phyloP scores from a whole-genome alignment of 2,888 invertebrate species.

The Catocala sponsa region DNA sequence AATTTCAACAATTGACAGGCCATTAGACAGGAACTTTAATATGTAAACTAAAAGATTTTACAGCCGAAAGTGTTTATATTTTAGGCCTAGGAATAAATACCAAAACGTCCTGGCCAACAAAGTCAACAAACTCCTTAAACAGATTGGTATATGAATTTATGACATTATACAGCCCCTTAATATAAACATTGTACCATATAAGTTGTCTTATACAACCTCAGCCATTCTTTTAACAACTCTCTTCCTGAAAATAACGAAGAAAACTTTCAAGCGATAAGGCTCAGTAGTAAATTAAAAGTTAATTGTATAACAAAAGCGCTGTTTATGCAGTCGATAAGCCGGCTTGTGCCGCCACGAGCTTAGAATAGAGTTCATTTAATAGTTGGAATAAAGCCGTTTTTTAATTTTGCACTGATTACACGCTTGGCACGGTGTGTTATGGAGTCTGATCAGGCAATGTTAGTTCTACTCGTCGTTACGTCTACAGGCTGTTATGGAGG shows the following conservation, averaged over 20 bases:
- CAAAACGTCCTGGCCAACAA: no score
- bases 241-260: slow-evolving; percentile 67
- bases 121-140: no score
- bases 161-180: no score
- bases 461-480: slow-evolving; percentile 2
- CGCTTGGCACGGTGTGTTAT: slow-evolving; percentile 16
- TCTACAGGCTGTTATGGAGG: background rate
- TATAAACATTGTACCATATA: background rate
- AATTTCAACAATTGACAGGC: no score
- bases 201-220: slow-evolving; percentile 6
- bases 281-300: slow-evolving; percentile 70
- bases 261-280: slow-evolving; percentile 59
- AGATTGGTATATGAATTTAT: no score
- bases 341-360: slow-evolving; percentile 58
- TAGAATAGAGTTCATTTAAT: slow-evolving; percentile 51
- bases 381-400: slow-evolving; percentile 38
- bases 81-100: no score
- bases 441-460: slow-evolving; percentile 22
- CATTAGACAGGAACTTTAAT: no score
- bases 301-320: slow-evolving; percentile 71
- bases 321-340: slow-evolving; percentile 68
- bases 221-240: slow-evolving; percentile 49
- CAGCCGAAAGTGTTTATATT: no score
- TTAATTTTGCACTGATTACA: slow-evolving; percentile 52
- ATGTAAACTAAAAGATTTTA: no score